Evolutionary conservation across 2,888 invertebrate genomes (phyloP).

Genomic region (Cataglyphis livida): DNA sequence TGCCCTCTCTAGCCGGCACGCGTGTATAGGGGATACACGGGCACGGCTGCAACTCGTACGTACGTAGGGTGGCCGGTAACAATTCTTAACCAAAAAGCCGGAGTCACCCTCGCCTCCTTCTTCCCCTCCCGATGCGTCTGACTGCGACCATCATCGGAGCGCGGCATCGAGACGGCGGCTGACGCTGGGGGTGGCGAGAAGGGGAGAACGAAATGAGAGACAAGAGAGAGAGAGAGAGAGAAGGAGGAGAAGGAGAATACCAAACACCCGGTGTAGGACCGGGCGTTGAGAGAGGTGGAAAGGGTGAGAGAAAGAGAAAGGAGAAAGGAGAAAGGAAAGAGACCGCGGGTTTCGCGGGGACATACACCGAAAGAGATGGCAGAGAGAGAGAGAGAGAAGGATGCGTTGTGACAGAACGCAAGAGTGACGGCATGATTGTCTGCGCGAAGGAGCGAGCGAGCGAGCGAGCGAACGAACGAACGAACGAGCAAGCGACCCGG

Average conservation of each 20-base stretch:
- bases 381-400: conserved; percentile 45
- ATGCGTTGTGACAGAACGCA: conserved; percentile 53
- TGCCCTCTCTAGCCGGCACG: conserved; percentile 10
- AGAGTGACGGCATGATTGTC: conserved; percentile 55
- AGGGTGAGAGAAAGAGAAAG: conserved; percentile 19
- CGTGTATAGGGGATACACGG: conserved; percentile 25
- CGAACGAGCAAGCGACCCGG: conserved; percentile 39
- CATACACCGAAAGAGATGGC: conserved; percentile 43
- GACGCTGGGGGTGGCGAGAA: conserved; percentile 55
- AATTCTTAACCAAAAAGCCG: conserved; percentile 83
- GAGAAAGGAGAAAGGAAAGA: conserved; percentile 36
- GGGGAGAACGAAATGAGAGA: conserved; percentile 34
- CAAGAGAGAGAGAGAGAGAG: conserved; percentile 31
- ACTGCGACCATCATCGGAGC: conserved; percentile 81
- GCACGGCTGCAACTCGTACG: conserved; percentile 56
- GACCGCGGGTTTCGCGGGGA: conserved; percentile 40
- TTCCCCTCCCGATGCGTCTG: conserved; percentile 77
- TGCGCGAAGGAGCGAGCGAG: conserved; percentile 47
- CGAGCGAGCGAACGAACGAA: conserved; percentile 44
- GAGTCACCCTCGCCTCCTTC: conserved; percentile 78
- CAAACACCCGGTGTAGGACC: conserved; percentile 47
- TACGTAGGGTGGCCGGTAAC: conserved; percentile 78
- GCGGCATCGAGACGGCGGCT: conserved; percentile 68
- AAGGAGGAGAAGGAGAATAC: conserved; percentile 33
- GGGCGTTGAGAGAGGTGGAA: conserved; percentile 18